Evolutionary conservation across 2,113 vertebrate genomes (phyloP).

Genomic region (Phycodurus eques): DNA sequence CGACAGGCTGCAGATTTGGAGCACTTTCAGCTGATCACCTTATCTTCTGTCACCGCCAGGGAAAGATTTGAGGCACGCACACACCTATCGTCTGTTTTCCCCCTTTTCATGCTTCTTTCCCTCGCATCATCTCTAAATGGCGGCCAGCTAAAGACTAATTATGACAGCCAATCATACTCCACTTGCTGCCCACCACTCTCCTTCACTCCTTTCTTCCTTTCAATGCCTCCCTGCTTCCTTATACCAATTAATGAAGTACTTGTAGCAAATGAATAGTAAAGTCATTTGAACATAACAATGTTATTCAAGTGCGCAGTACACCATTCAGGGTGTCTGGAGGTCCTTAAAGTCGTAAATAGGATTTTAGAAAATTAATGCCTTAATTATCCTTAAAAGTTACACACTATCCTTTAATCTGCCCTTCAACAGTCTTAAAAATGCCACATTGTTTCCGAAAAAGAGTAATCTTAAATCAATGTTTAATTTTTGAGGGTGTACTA

Average conservation of each 20-base stretch:
- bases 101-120: slow-evolving; percentile 22
- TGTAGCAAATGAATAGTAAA: neutral
- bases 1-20: slow-evolving; percentile 70
- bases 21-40: slow-evolving; percentile 69
- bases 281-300: neutral
- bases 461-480: neutral
- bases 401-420: neutral
- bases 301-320: neutral
- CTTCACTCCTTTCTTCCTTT: slow-evolving; percentile 31
- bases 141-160: slow-evolving; percentile 69
- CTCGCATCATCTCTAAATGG: slow-evolving; percentile 48
- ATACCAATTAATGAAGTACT: too few relatives aligned
- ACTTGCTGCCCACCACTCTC: slow-evolving; percentile 51
- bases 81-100: slow-evolving; percentile 26
- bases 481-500: neutral
- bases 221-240: slow-evolving; percentile 19
- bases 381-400: neutral
- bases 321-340: neutral
- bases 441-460: neutral
- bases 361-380: neutral
- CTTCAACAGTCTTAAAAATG: neutral
- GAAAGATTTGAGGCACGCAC: slow-evolving; percentile 56
- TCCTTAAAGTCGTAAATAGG: too few relatives aligned
- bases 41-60: slow-evolving; percentile 71
- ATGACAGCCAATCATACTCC: slow-evolving; percentile 71